A percentile compares a stretch with the other conserved stretches of the same genome.
Conservation (phyloP, 2,797 vertebrate species). For the Mycteria americana region DNA sequence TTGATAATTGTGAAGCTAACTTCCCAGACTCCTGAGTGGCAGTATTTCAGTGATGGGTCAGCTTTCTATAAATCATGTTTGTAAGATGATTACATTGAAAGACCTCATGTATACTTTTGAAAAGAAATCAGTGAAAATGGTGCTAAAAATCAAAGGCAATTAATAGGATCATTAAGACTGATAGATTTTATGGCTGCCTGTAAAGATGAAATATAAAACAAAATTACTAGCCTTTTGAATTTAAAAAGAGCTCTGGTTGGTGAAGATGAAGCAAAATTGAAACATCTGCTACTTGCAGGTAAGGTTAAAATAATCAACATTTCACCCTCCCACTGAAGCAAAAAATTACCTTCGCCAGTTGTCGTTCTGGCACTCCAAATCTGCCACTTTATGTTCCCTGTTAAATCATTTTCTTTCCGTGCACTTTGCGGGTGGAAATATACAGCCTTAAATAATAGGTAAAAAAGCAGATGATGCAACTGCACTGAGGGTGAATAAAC, state of each 20-base stretch:
- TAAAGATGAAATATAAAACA: conserved; percentile 56
- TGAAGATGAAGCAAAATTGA: conserved; percentile 13
- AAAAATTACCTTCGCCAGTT: neutral
- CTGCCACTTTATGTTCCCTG: neutral
- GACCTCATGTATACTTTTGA: neutral
- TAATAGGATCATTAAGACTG: conserved; percentile 42
- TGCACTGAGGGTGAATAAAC: neutral
- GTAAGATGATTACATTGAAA: neutral
- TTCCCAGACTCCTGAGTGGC: neutral
- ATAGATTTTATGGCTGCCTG: conserved; percentile 26
- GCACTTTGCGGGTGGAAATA: neutral
- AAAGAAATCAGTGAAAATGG: neutral
- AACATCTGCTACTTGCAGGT: neutral
- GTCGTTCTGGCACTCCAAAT: neutral
- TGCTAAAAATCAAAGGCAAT: conserved; percentile 38
- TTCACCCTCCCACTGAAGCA: neutral
- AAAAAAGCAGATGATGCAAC: neutral
- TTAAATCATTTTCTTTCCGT: neutral
- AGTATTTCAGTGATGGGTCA: neutral
- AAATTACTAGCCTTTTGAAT: conserved; percentile 28
- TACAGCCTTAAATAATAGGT: neutral
- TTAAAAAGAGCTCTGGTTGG: neutral
- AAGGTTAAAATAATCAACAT: neutral
- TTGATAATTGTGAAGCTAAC: neutral
- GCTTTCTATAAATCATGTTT: neutral